A percentile compares a stretch with the other conserved stretches of the same genome.
phyloP scores from a whole-genome alignment of 2,888 invertebrate species.

The Aspidapion aeneum region DNA sequence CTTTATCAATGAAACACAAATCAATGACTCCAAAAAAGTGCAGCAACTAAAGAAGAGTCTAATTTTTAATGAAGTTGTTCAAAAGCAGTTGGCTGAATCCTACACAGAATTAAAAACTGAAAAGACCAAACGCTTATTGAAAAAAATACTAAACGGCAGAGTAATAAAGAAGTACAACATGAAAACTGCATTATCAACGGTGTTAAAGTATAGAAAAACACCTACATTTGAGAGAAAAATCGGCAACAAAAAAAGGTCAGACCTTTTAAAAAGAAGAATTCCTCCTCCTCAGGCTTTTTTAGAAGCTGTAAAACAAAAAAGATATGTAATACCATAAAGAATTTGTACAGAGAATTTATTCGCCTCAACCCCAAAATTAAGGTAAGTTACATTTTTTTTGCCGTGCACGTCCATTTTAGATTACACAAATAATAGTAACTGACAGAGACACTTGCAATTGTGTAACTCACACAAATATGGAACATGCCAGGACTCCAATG shows the following conservation, averaged over 20 bases:
- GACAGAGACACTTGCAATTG: conserved; percentile 5
- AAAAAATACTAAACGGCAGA: neutral
- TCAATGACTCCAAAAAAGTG: neutral
- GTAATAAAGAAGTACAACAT: neutral
- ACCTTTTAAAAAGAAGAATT: neutral
- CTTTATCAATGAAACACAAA: neutral
- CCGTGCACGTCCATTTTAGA: conserved; percentile 1
- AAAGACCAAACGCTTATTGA: neutral
- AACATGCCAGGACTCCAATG: neutral
- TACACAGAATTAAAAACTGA: neutral
- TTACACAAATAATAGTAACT: neutral
- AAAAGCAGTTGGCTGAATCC: neutral
- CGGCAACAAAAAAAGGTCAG: neutral
- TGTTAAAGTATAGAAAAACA: neutral
- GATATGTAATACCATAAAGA: conserved; percentile 2
- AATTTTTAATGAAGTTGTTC: neutral
- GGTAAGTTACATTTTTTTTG: conserved; percentile 3
- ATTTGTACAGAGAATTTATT: conserved; percentile 3
- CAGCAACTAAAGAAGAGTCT: neutral
- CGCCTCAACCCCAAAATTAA: neutral
- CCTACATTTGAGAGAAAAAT: neutral
- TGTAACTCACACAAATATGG: neutral
- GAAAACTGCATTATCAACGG: neutral
- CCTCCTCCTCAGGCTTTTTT: neutral
- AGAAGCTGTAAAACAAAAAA: conserved; percentile 1